A percentile compares a stretch with the other conserved stretches of the same genome.
These are phyloP conservation scores for Siniperca scherzeri DNA, from an alignment of 2,797 vertebrate genomes.

Conservation along the genomic window DNA sequence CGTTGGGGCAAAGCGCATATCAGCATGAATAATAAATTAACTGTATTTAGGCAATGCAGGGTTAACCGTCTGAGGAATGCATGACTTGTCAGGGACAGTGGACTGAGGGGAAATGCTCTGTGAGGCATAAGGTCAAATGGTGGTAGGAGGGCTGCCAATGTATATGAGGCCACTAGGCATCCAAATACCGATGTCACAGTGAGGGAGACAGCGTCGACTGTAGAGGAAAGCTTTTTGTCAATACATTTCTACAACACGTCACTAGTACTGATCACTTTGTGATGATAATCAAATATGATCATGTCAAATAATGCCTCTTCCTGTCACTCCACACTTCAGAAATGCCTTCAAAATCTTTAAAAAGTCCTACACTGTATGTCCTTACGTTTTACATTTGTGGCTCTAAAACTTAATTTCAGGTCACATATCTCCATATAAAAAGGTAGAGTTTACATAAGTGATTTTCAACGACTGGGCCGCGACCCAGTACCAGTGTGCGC, in stretches of 20 bases:
- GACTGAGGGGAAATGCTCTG: constrained; percentile 53
- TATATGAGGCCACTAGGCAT: constrained; percentile 38
- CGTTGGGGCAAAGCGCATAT: constrained; percentile 18
- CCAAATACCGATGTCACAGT: constrained; percentile 8
- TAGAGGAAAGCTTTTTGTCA: constrained; percentile 51
- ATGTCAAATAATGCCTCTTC: constrained; percentile 45
- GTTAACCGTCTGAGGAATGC: constrained; percentile 59
- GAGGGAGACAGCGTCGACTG: constrained; percentile 17
- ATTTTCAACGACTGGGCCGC: not conserved
- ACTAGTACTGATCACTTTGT: constrained; percentile 24
- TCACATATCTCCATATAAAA: constrained; percentile 2
- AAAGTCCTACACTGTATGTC: not conserved
- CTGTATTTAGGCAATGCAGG: constrained; percentile 35
- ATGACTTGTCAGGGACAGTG: constrained; percentile 50
- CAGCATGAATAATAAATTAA: constrained; percentile 68
- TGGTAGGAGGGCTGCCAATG: constrained; percentile 31
- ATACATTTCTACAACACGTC: constrained; percentile 47
- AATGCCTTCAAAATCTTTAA: constrained; percentile 16
- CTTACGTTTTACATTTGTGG: not conserved
- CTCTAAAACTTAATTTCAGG: constrained; percentile 16
- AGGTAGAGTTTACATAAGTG: not conserved
- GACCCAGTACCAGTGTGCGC: not conserved
- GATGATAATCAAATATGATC: constrained; percentile 30
- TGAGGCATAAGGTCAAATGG: constrained; percentile 70
- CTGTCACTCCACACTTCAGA: constrained; percentile 28